Evolutionary conservation across 1,140 invertebrate genomes (phyloP), one percentile per base, ranked within the genome.

Genomic region (Dinoponera quadriceps): DNA sequence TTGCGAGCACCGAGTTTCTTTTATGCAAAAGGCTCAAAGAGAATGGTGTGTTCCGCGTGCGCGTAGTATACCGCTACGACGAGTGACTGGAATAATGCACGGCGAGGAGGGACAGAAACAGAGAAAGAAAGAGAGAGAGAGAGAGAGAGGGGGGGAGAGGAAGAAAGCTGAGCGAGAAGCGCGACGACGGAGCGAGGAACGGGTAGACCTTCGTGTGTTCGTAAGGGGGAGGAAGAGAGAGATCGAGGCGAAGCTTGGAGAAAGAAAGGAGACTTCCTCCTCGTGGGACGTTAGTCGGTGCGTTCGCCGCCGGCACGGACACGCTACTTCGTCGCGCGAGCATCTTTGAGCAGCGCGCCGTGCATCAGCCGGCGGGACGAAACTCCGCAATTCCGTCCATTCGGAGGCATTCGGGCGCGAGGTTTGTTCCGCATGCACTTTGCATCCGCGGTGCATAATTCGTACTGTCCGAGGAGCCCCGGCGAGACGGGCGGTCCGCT

Each of bases 371-470:
- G 27, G 29, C 44, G 68, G 20, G 49, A 11, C 1, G 25, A 71
- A 87, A 73, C 88, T 89, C n/a, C 84, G 90, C 87, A 86, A 90
- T 88, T 82, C 77, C 80, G 86, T 81, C 81, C 80, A 91, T 92
- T 91, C 87, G 85, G 68, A 86, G 65, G 85, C 88, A 88, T 83
- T 83, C 85, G 86, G 57, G 85, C 88, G 85, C 85, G 83, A 92
- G 88, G 65, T 86, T 90, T 85, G 88, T 90, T 92, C 74, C 80
- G 88, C 82, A 90, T 92, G 89, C 90, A 91, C 88, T 91, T 88
- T 88, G 83, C 88, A 84, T 91, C 81, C 84, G 85, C 80, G 86
- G 83, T 90, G 89, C 89, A 92, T 91, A 93, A 93, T 92, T 91
- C 84, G 84, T 74, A 57, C 27, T 83, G 89, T 90, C 82, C 88